Evolutionary conservation across 2,797 vertebrate species (phyloP), one percentile per base, ranked within the genome.

Genomic region (Sebastes steindachneri): DNA sequence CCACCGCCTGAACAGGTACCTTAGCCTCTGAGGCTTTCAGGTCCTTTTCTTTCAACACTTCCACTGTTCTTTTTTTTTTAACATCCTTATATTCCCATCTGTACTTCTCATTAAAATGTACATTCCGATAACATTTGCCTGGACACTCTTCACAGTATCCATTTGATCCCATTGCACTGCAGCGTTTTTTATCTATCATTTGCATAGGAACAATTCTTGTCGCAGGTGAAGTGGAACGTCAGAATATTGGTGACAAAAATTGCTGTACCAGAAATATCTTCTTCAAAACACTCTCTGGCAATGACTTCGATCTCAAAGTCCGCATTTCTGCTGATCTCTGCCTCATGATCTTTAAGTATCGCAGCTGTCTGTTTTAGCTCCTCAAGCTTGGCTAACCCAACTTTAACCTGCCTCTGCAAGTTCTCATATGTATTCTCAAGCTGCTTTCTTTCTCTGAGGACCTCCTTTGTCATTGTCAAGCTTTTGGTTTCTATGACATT

Each of bases 191-290:
- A 1, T 85, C 12, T 1, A 70, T 88, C 80, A 3, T 81, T 19
- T 31, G 66, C 3, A 26, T 1, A 1, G 63, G 12, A 0, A 69
- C 89, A 91, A 1, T 15, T 15, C 15, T 31, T 4, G 12, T 93
- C 87, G 6, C 92, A 93, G 41, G 90, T 93, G 3, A 1, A 4
- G 8, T 76, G 1, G 23, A 89, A 93, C 21, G 5, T 7, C 19
- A 66, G 60, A 63, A 87, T 91, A 62, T 88, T 91, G 57, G 53
- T 78, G 31, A 84, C 4, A 25, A 5, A 83, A 1, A 1, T 0
- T 9, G 67, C 57, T 7, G 5, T 4, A 2, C 35, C 1, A 63
- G 85, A 75, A 62, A 89, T 77, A 2, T 70, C 19, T 5, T 0
- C 0, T 6, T 48, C 2, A 35, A 17, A 0, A 19, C 75, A 53